Evolutionary conservation across 2,888 invertebrate species (phyloP).

Genomic region (Crematogaster levior): DNA sequence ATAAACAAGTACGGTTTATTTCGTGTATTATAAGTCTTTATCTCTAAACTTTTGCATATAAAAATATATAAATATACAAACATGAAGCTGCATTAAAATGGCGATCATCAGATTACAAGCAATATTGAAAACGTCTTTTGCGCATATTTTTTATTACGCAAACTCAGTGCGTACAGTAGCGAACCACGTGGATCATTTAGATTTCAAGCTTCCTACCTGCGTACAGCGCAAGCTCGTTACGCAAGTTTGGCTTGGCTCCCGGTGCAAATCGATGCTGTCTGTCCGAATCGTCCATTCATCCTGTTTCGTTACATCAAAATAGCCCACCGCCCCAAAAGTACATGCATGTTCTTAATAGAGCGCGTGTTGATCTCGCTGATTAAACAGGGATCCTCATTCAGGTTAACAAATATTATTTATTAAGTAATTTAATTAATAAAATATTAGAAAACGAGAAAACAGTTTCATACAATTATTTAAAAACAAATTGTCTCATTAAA

Average conservation of each 20-base stretch:
- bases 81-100: neutral
- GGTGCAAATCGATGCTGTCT: conserved; percentile 80
- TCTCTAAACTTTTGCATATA: neutral
- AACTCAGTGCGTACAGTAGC: neutral
- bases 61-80: too few species aligned
- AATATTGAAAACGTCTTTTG: neutral
- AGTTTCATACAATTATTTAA: neutral
- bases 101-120: neutral
- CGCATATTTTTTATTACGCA: neutral
- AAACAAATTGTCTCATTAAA: neutral
- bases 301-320: conserved; percentile 47
- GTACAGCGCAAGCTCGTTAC: conserved; percentile 76
- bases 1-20: neutral
- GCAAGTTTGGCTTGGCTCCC: conserved; percentile 67
- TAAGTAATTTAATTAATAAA: conserved; percentile 8
- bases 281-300: conserved; percentile 73
- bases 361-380: neutral
- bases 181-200: conserved; percentile 73
- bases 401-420: neutral
- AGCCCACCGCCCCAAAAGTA: conserved; percentile 5
- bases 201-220: conserved; percentile 77
- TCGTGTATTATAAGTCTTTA: neutral
- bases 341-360: neutral
- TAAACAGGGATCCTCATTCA: conserved; percentile 1
- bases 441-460: neutral